Percentiles rank a stretch among this genome's conserved stretches.
phyloP scores from a whole-genome alignment of 23 tunicate species.

The Aplidium turbinatum region DNA sequence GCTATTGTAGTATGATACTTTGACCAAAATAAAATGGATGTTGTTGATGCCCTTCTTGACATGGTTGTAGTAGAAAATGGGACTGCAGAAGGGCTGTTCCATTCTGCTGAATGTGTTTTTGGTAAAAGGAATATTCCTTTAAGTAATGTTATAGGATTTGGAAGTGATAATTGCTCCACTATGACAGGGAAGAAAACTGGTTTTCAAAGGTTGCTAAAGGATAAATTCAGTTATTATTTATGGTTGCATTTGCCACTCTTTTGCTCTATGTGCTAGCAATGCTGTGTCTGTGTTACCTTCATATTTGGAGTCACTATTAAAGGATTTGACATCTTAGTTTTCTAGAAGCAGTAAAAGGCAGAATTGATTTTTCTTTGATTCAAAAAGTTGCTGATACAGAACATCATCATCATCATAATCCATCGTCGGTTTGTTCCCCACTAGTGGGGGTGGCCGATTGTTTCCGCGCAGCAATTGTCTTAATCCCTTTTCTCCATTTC shows the following conservation, averaged over 20 bases:
- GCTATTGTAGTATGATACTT: constrained; percentile 19
- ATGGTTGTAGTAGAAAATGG: constrained; percentile 2
- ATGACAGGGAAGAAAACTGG: background rate
- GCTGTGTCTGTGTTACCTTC: constrained; percentile 1
- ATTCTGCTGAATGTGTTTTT: background rate
- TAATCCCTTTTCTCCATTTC: no score
- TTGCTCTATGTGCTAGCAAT: background rate
- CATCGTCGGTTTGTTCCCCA: no score
- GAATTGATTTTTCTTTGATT: constrained; percentile 1
- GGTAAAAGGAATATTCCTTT: constrained; percentile 7
- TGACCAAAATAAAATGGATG: background rate
- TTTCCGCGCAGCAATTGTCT: no score
- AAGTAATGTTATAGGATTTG: background rate
- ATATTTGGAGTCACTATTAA: background rate
- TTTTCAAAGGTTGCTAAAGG: no score
- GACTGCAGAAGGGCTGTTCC: background rate
- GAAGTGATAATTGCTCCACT: background rate
- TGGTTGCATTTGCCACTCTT: background rate
- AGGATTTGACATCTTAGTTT: constrained; percentile 1
- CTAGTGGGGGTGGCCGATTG: no score
- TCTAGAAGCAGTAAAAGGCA: constrained; percentile 2
- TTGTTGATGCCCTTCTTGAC: constrained; percentile 5
- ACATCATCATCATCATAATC: no score
- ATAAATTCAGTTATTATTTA: background rate
- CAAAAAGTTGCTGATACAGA: background rate